phyloP scores from a whole-genome alignment of 2,797 vertebrate species.

The Eupleurogrammus muticus region DNA sequence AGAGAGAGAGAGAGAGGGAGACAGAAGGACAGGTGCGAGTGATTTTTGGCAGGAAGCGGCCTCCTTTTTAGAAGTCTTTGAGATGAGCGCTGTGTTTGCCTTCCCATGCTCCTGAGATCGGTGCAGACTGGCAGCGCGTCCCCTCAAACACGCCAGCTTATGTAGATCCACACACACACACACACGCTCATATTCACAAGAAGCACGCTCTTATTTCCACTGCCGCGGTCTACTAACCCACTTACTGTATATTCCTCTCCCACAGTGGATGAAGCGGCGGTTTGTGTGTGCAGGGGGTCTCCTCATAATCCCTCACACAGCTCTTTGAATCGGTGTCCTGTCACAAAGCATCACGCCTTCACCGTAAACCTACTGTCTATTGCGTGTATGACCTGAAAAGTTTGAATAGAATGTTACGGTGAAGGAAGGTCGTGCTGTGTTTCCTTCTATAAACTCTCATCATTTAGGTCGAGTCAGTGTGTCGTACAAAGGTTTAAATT shows the following conservation, averaged over 20 bases:
- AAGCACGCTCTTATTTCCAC: constrained; percentile 13
- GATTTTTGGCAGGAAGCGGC: constrained; percentile 77
- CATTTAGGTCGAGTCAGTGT: constrained; percentile 8
- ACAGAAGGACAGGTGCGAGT: constrained; percentile 82
- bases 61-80: constrained; percentile 79
- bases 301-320: not conserved
- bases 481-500: not conserved
- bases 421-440: not conserved
- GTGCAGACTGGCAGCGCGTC: constrained; percentile 68
- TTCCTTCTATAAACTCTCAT: constrained; percentile 2
- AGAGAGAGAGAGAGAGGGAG: constrained; percentile 49
- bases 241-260: constrained; percentile 26
- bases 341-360: not conserved
- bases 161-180: constrained; percentile 46
- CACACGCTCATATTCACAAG: constrained; percentile 1
- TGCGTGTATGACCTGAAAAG: not conserved
- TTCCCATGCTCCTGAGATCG: constrained; percentile 83
- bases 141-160: constrained; percentile 58
- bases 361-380: not conserved
- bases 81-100: constrained; percentile 82
- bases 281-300: constrained; percentile 4
- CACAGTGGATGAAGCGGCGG: constrained; percentile 1
- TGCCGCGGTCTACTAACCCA: constrained; percentile 65
- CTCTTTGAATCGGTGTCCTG: not conserved
- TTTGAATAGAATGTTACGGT: not conserved